A percentile compares a stretch with the other conserved stretches of the same genome.
These are phyloP conservation scores for Bombylius discolor DNA, from an alignment of 2,888 invertebrate genomes.

Conservation along the genomic window DNA sequence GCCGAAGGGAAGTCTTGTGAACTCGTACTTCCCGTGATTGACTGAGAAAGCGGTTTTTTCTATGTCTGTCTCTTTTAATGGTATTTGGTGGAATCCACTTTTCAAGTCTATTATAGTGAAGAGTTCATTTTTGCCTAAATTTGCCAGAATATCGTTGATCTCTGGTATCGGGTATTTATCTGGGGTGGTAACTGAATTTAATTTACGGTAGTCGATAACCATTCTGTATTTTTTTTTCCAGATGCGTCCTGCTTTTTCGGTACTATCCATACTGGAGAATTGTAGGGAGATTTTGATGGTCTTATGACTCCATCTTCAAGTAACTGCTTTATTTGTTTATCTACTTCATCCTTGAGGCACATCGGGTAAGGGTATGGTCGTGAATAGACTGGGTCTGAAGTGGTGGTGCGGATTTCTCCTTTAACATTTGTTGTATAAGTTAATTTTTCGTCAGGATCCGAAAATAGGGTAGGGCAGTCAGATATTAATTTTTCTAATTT, in stretches of 20 bases:
- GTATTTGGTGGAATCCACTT: constrained; percentile 10
- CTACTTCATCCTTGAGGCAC: neutral
- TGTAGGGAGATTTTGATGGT: constrained; percentile 11
- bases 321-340: constrained; percentile 1
- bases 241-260: neutral
- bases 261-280: constrained; percentile 9
- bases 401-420: constrained; percentile 8
- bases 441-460: constrained; percentile 8
- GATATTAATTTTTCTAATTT: neutral
- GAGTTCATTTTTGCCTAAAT: neutral
- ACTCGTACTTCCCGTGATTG: no score
- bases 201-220: neutral
- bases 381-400: constrained; percentile 4
- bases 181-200: neutral
- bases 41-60: constrained; percentile 11
- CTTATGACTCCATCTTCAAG: constrained; percentile 7
- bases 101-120: constrained; percentile 3
- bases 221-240: neutral
- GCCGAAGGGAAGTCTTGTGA: no score
- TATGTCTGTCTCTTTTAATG: constrained; percentile 5
- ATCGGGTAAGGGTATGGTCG: constrained; percentile 6
- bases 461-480: constrained; percentile 1
- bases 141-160: neutral
- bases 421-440: constrained; percentile 6
- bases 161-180: constrained; percentile 1